phyloP scores from a whole-genome alignment of 2,888 invertebrate genomes.

The Calliopum simillimum region DNA sequence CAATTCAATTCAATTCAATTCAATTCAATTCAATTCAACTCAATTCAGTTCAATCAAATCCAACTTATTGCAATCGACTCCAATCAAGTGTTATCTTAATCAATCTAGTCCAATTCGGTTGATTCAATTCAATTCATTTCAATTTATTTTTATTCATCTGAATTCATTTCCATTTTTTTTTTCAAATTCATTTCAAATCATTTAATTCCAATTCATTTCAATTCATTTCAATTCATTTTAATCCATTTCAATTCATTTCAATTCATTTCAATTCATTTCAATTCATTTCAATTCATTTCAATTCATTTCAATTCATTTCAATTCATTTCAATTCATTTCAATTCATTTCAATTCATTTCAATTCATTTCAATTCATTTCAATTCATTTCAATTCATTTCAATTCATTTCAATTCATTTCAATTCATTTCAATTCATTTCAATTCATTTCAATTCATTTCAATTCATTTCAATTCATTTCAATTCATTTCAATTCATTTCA shows the following conservation, averaged over 20 bases:
- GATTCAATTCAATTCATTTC: too few species aligned
- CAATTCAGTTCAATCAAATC: too few species aligned
- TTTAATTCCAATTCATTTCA: too few species aligned
- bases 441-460: conserved; percentile 1
- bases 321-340: neutral
- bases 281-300: neutral
- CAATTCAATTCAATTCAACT: too few species aligned
- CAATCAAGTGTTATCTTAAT: too few species aligned
- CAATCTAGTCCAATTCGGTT: too few species aligned
- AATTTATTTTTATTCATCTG: too few species aligned
- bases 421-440: conserved; percentile 9
- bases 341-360: neutral
- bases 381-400: conserved; percentile 14
- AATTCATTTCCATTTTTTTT: too few species aligned
- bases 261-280: neutral
- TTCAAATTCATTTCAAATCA: too few species aligned
- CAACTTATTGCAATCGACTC: too few species aligned
- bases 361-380: conserved; percentile 6
- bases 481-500: conserved; percentile 13
- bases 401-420: conserved; percentile 7
- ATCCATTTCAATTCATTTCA: neutral
- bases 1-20: too few species aligned
- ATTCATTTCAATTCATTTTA: too few species aligned
- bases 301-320: neutral
- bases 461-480: conserved; percentile 8